These are phyloP conservation scores for Hydrolagus colliei DNA, from an alignment of 2,797 vertebrate genomes.

Conservation along the genomic window DNA sequence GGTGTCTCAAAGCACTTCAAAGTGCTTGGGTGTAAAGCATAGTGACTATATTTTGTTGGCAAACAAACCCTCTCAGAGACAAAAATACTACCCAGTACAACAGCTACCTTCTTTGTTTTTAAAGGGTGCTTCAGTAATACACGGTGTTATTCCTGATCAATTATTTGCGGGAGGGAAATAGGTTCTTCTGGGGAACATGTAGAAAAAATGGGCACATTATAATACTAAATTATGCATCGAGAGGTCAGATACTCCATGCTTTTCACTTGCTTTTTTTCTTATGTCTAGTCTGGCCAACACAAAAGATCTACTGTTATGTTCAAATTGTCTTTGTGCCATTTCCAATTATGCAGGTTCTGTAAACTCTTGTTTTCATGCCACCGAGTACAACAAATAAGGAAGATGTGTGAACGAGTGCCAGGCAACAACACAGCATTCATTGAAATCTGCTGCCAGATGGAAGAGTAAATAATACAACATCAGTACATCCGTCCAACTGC, in stretches of 20 bases:
- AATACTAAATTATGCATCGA: too few species aligned
- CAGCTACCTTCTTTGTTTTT: too few species aligned
- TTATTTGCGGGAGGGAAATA: too few species aligned
- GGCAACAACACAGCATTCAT: conserved; percentile 6
- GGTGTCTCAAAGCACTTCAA: too few species aligned
- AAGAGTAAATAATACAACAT: conserved; percentile 11
- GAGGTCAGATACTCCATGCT: not conserved
- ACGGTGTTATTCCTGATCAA: too few species aligned
- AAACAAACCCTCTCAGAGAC: too few species aligned
- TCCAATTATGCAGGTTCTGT: not conserved
- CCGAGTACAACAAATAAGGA: conserved; percentile 17
- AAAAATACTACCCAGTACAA: too few species aligned
- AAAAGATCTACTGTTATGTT: not conserved
- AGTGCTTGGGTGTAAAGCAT: too few species aligned
- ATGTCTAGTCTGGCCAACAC: not conserved
- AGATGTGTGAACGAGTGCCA: not conserved
- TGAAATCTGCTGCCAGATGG: conserved; percentile 12
- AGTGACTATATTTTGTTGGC: too few species aligned
- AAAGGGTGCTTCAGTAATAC: too few species aligned
- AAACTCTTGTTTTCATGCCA: not conserved
- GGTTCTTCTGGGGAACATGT: too few species aligned
- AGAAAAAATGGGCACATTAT: too few species aligned
- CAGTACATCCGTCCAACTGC: conserved; percentile 14
- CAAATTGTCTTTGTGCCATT: not conserved
- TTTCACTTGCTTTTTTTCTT: not conserved